Evolutionary conservation across 1,140 invertebrate species (phyloP).

Genomic region (Dolichoris vasculosae): DNA sequence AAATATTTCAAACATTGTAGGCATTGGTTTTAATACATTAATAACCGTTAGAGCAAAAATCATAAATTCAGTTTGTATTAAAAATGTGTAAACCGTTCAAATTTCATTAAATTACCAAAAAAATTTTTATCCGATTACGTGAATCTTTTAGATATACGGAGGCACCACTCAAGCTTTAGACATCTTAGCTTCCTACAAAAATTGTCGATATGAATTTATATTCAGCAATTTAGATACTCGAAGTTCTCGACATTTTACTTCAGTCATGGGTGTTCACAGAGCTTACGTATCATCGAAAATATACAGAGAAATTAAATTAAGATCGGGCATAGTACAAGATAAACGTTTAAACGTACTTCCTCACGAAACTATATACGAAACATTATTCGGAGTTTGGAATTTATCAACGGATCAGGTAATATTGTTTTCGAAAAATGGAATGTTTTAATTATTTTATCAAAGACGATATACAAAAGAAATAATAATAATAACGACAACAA

Average conservation of each 20-base stretch:
- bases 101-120: slow-evolving; percentile 42
- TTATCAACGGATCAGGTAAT: slow-evolving; percentile 85
- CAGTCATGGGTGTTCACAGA: slow-evolving; percentile 91
- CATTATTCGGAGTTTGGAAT: slow-evolving; percentile 87
- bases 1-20: slow-evolving; percentile 74
- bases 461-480: background rate
- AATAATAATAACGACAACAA: background rate
- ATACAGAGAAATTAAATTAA: slow-evolving; percentile 94
- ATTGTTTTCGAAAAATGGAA: slow-evolving; percentile 16
- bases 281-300: slow-evolving; percentile 93
- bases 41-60: slow-evolving; percentile 87
- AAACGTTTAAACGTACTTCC: slow-evolving; percentile 91
- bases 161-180: slow-evolving; percentile 92
- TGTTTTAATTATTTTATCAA: slow-evolving; percentile 8
- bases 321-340: slow-evolving; percentile 90
- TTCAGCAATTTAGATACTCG: slow-evolving; percentile 94
- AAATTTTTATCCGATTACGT: slow-evolving; percentile 23
- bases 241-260: slow-evolving; percentile 90
- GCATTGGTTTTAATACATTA: slow-evolving; percentile 93
- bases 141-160: slow-evolving; percentile 80
- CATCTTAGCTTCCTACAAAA: slow-evolving; percentile 88
- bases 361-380: slow-evolving; percentile 86
- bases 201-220: slow-evolving; percentile 95
- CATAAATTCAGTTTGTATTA: slow-evolving; percentile 86
- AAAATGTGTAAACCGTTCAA: slow-evolving; percentile 24